Percentiles rank a stretch among this genome's conserved stretches.
phyloP scores from a whole-genome alignment of 2,797 vertebrate species.

The Diglossa cyanea region DNA sequence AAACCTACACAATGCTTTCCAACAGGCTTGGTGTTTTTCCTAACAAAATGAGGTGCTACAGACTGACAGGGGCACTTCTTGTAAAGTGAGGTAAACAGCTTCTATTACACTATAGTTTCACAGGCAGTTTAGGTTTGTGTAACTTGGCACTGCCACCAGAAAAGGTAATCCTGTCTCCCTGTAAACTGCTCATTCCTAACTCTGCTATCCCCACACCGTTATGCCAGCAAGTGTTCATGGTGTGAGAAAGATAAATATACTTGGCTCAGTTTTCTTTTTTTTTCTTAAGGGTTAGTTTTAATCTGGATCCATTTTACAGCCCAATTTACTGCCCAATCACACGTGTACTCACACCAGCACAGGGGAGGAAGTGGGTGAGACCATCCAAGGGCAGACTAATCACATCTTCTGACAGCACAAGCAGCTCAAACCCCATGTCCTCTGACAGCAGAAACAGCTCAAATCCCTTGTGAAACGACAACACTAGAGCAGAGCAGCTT shows the following conservation, averaged over 20 bases:
- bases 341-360: not conserved
- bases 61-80: conserved; percentile 32
- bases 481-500: not conserved
- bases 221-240: not conserved
- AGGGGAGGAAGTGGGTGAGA: not conserved
- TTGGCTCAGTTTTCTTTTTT: not conserved
- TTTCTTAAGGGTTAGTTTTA: not conserved
- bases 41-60: conserved; percentile 53
- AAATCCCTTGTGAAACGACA: not conserved
- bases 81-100: conserved; percentile 49
- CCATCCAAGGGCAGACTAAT: not conserved
- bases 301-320: not conserved
- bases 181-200: conserved; percentile 42
- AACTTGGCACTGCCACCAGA: conserved; percentile 39
- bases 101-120: conserved; percentile 35
- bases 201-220: not conserved
- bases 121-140: conserved; percentile 44
- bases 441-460: not conserved
- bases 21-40: conserved; percentile 16
- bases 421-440: not conserved
- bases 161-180: conserved; percentile 28
- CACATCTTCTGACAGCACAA: not conserved
- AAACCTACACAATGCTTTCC: conserved; percentile 52
- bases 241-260: not conserved
- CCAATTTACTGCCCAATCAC: not conserved